Evolutionary conservation across 2,113 vertebrate species (phyloP), one percentile per base, ranked within the genome.

Genomic region (Sterrhoptilus dennistouni): DNA sequence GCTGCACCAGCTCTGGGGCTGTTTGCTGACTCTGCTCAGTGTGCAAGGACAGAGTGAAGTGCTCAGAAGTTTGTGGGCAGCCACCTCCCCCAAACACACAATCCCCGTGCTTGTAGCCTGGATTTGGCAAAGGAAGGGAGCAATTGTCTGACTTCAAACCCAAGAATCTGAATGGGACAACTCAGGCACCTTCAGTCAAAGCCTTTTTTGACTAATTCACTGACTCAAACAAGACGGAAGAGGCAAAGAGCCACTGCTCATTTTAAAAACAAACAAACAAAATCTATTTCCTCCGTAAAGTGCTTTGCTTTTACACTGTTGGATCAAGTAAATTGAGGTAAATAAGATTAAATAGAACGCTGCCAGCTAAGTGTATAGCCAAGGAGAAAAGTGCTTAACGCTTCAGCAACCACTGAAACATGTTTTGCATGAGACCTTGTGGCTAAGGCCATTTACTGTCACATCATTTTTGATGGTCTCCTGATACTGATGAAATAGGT

Each of bases 1-100:
- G 40, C 59, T 57, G n/a, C 27, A 19, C 4, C 76, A 44, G 6
- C 35, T 19, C n/a, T 8, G 45, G 21, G 1, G 14, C 69, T 50
- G n/a, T 29, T 49, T 65, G 44, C 71, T 28, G 11, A 5, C 42
- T 12, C 69, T 64, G 75, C 57, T 60, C 76, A 1, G 0, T 2
- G 35, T 15, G 9, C 12, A 14, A 27, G 70, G 45, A 61, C n/a
- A 50, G 4, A 2, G 45, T 8, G 17, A 29, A 25, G 23, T 0
- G 35, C 45, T 61, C 54, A 20, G 29, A 11, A 0, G 8, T 7
- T 42, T 4, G 38, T 20, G 56, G 60, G 75, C 57, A 88, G 74
- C 56, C 3, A 2, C 13, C 50, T 59, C 59, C 72, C 12, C 11
- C 21, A 47, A 5, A 49, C 3, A 33, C 1, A 1, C 2, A 3